Percentiles rank a stretch among this genome's conserved stretches.
Conservation (phyloP, 2,113 vertebrate genomes). For the Halichoerus grypus region DNA sequence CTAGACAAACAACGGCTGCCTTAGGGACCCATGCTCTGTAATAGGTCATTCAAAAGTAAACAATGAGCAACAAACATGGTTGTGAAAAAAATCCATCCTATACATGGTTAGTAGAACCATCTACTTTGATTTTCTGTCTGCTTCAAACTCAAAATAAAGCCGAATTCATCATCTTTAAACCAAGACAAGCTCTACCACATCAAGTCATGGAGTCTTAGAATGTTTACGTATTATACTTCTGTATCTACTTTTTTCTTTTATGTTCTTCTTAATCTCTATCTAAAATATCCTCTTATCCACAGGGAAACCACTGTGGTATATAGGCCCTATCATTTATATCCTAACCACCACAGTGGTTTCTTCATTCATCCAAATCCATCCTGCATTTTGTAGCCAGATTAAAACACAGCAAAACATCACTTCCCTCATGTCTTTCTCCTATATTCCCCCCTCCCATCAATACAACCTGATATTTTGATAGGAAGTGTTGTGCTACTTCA, state of each 20-base stretch:
- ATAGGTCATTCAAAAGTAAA: not conserved
- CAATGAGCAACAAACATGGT: not conserved
- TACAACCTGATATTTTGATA: not conserved
- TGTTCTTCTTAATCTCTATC: not conserved
- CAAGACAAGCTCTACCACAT: not conserved
- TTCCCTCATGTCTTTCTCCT: not conserved
- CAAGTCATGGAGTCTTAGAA: not conserved
- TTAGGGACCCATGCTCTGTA: not conserved
- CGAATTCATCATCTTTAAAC: not conserved
- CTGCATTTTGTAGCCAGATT: not conserved
- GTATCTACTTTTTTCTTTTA: not conserved
- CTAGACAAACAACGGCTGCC: not conserved
- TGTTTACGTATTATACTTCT: not conserved
- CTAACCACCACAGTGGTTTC: slow-evolving; percentile 5
- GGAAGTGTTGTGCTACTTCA: not conserved
- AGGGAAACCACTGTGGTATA: not conserved
- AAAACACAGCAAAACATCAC: not conserved
- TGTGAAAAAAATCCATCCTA: not conserved
- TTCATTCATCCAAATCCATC: not conserved
- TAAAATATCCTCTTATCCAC: not conserved
- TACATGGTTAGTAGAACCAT: not conserved
- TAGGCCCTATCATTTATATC: not conserved
- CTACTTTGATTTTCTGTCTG: not conserved
- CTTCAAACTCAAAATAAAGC: not conserved
- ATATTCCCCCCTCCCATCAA: not conserved